Conservation (phyloP, 2,797 vertebrate species). For the Lutjanus argentimaculatus region DNA sequence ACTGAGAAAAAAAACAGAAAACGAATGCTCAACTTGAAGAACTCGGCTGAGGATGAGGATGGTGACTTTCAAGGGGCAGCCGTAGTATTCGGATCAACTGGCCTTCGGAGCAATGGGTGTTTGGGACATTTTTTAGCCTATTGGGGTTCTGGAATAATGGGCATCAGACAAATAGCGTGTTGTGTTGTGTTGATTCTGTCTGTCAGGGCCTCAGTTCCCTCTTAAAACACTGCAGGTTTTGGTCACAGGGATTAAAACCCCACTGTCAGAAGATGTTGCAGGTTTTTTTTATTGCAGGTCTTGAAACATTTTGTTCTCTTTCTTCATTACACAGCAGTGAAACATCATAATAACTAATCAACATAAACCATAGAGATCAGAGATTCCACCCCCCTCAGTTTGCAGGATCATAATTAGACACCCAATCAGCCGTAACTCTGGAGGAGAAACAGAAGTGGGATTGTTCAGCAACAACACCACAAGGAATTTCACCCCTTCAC, state of each 20-base stretch:
- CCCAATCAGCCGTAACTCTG: constrained; percentile 49
- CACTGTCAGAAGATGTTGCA: background rate
- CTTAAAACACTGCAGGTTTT: background rate
- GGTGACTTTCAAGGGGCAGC: no score
- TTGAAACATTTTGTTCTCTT: background rate
- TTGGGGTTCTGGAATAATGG: no score
- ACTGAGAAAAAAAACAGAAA: no score
- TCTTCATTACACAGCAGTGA: constrained; percentile 29
- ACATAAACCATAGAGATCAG: constrained; percentile 52
- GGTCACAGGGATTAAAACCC: background rate
- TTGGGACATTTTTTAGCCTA: no score
- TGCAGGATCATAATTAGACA: constrained; percentile 58
- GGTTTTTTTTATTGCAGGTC: background rate
- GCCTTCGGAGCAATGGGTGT: no score
- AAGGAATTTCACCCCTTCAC: constrained; percentile 47
- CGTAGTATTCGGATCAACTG: no score
- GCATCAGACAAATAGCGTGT: no score
- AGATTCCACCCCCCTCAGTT: constrained; percentile 28
- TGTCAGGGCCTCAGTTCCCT: background rate
- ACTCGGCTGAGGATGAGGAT: no score
- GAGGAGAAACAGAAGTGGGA: constrained; percentile 38
- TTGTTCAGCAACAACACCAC: constrained; percentile 63
- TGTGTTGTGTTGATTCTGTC: background rate
- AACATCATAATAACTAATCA: constrained; percentile 26
- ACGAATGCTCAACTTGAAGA: no score